Percentiles rank a stretch among this genome's conserved stretches.
Conservation (phyloP, 2,797 vertebrate genomes). For the Coilia nasus region DNA sequence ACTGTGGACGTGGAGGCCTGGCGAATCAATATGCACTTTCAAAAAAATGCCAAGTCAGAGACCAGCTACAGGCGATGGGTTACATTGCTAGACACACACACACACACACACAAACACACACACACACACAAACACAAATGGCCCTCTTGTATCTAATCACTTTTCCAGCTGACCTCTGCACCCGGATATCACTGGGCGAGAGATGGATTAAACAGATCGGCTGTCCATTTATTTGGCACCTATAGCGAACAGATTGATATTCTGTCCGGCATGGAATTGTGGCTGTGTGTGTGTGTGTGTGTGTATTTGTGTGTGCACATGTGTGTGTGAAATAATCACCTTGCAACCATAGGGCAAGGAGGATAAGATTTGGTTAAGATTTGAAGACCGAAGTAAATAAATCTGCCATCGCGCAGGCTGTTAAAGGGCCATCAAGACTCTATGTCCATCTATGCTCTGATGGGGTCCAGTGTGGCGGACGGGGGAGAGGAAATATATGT, state of each 20-base stretch:
- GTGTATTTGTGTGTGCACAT: background rate
- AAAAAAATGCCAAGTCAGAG: background rate
- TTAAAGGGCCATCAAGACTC: slow-evolving; percentile 53
- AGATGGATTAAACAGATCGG: background rate
- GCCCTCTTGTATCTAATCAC: background rate
- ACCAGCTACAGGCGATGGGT: background rate
- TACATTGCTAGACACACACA: too few relatives aligned
- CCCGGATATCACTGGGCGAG: background rate
- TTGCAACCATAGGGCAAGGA: background rate
- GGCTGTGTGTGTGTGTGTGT: background rate
- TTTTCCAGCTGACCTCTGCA: background rate
- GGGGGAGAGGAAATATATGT: slow-evolving; percentile 69
- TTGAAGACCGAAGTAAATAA: background rate
- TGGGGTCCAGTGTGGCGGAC: slow-evolving; percentile 63
- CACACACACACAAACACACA: too few relatives aligned
- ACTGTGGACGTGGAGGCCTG: background rate
- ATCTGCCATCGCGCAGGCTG: background rate
- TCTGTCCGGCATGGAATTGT: background rate
- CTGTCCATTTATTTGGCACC: background rate
- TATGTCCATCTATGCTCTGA: slow-evolving; percentile 66
- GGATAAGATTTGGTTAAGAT: background rate
- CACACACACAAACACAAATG: background rate
- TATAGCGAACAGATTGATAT: background rate
- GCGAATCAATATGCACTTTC: background rate
- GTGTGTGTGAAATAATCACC: background rate